Percentiles rank a stretch among this genome's conserved stretches.
phyloP scores from a whole-genome alignment of 2,797 vertebrate genomes.

The Phrynocephalus forsythii region DNA sequence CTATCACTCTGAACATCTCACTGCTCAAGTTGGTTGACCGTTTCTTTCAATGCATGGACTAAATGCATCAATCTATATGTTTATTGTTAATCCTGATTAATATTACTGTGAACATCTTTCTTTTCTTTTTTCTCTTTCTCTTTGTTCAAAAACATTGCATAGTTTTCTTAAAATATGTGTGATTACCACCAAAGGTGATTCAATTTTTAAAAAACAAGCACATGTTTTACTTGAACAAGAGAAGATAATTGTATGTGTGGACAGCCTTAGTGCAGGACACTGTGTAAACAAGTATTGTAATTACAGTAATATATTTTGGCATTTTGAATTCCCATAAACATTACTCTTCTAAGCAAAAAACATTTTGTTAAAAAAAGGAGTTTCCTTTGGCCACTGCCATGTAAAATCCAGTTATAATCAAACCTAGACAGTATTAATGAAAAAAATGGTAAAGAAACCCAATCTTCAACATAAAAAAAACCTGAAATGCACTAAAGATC shows the following conservation, averaged over 20 bases:
- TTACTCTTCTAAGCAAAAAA: too few species aligned
- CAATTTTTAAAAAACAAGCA: conserved; percentile 47
- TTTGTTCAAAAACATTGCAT: background rate
- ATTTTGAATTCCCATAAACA: background rate
- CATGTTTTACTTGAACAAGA: conserved; percentile 38
- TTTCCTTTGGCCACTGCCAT: background rate
- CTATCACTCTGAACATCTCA: background rate
- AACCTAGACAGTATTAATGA: background rate
- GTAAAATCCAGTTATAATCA: background rate
- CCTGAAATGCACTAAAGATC: background rate
- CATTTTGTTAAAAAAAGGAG: too few species aligned
- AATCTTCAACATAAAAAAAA: background rate
- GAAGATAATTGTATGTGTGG: conserved; percentile 16
- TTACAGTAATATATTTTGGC: background rate
- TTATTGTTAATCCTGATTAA: background rate
- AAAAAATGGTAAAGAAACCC: background rate
- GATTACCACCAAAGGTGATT: conserved; percentile 64
- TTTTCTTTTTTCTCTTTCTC: background rate
- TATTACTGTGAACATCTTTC: background rate
- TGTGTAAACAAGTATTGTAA: background rate
- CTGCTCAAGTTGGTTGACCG: background rate
- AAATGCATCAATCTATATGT: background rate
- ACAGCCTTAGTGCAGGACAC: background rate
- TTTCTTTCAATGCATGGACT: background rate
- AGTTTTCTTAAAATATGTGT: conserved; percentile 51